phyloP scores from a whole-genome alignment of 2,797 vertebrate genomes.

The Tenualosa ilisha region DNA sequence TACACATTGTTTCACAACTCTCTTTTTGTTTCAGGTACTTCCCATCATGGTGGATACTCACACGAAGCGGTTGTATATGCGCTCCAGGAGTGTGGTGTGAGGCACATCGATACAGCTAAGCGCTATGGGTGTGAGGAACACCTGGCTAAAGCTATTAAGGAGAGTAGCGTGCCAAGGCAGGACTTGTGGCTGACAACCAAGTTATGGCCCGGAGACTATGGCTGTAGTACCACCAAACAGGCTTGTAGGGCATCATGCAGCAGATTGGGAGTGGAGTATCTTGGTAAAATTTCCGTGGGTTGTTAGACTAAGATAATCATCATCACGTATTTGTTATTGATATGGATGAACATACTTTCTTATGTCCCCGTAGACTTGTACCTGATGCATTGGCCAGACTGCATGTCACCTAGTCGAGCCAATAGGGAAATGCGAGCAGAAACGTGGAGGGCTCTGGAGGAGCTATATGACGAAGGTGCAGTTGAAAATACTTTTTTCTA shows the following conservation, averaged over 20 bases:
- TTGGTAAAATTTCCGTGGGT: constrained; percentile 63
- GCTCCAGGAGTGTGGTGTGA: constrained; percentile 71
- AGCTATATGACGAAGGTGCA: constrained; percentile 74
- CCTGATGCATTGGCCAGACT: constrained; percentile 79
- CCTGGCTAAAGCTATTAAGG: constrained; percentile 68
- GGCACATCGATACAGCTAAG: constrained; percentile 80
- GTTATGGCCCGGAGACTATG: constrained; percentile 76
- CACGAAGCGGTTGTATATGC: constrained; percentile 74
- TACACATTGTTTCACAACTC: not conserved
- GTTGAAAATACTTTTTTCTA: not conserved
- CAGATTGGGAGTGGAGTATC: constrained; percentile 72
- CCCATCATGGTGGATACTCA: constrained; percentile 75
- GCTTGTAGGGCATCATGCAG: constrained; percentile 73
- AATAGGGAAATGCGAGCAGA: constrained; percentile 73
- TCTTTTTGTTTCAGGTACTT: constrained; percentile 66
- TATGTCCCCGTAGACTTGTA: constrained; percentile 72
- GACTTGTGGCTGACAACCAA: constrained; percentile 82
- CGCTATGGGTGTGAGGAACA: constrained; percentile 75
- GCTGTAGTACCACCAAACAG: constrained; percentile 68
- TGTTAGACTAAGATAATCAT: not conserved
- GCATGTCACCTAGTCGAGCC: constrained; percentile 57
- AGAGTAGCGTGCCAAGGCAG: constrained; percentile 66
- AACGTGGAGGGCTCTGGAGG: constrained; percentile 76
- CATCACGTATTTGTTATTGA: not conserved
- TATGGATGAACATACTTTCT: not conserved